Percentiles rank a stretch among this genome's conserved stretches.
These are phyloP conservation scores for Tromatobia lineatoria DNA, from an alignment of 2,888 invertebrate genomes.

Conservation along the genomic window DNA sequence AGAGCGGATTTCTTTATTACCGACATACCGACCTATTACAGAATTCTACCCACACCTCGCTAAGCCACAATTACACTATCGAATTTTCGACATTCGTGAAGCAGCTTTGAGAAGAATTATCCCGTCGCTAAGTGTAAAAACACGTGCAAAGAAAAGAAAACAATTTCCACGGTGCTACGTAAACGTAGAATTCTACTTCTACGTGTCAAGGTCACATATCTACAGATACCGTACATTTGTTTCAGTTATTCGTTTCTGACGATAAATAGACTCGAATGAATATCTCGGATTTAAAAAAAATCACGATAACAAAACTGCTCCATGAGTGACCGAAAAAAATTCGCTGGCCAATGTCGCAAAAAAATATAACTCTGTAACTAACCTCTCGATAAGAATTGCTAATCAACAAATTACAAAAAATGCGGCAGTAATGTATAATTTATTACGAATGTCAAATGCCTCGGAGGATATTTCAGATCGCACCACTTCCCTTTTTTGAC, in stretches of 20 bases:
- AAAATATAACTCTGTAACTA: neutral
- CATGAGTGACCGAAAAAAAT: no score
- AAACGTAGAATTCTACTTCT: no score
- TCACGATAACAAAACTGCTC: no score
- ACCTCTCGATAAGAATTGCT: neutral
- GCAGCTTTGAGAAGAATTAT: neutral
- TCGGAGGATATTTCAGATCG: slow-evolving; percentile 36
- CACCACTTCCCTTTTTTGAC: slow-evolving; percentile 52
- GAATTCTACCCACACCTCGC: slow-evolving; percentile 58
- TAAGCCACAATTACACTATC: slow-evolving; percentile 67
- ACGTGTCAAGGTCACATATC: no score
- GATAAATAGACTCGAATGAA: no score
- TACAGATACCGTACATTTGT: no score
- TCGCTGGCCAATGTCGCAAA: neutral
- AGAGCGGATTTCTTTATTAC: slow-evolving; percentile 78
- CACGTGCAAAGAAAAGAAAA: neutral
- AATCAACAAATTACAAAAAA: slow-evolving; percentile 16
- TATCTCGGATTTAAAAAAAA: no score
- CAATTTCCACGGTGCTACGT: no score
- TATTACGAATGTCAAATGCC: slow-evolving; percentile 3
- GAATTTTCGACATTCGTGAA: neutral
- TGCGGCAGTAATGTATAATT: slow-evolving; percentile 15
- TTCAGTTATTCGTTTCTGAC: no score
- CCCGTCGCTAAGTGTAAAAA: neutral
- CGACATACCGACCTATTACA: slow-evolving; percentile 74